Base-by-base conservation (phyloP, 2,113 vertebrate species). In the Ivindomyrus marchei region DNA sequence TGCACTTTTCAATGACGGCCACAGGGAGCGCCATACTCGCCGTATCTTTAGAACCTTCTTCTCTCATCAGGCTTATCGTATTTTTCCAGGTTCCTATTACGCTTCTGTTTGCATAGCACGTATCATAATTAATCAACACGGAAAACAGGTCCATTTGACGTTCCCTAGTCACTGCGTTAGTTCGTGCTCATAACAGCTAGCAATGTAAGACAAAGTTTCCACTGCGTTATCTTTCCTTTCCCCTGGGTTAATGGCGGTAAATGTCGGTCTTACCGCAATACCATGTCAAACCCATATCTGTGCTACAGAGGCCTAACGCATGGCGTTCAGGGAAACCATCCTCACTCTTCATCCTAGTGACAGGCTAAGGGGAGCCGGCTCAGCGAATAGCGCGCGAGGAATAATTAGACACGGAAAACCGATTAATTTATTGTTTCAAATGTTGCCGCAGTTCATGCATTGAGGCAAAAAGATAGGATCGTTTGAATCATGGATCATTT, bases 401-500 rank as follows among this genome's bases (percentile, higher is more conserved):
- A 87, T 31, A 27, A 87, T 87, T 36, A 53, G 49, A 87, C 49
- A 36, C 27, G 27, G 50, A 87, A 87, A 87, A 53, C 49, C 31
- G 31, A 19, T 36, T 53, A 56, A 9, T 36, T 53, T 56, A 52
- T 87, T 74, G 49, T 50, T 74, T 74, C 42, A 49, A 24, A 31
- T 89, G 58, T 77, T 47, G 56, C 39, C 45, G 45, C 15, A 47
- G 62, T 89, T 47, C 62, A 74, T 49, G 27, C 5, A 87, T 36
- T 39, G 50, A 87, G 45, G 50, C 49, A 53, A 87, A 52, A 53
- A 49, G 85, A 53, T 36, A 91, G 90, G 84, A 90, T 92, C 92
- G 17, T 42, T 70, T 70, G 62, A 91, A 89, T 86, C 21, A 77
- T 89, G 49, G 90, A 88, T 89, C 92, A 89, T 89, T 83, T 89